Evolutionary conservation across 64 coral and sea anemone species (phyloP).

Genomic region (Montipora cactus): DNA sequence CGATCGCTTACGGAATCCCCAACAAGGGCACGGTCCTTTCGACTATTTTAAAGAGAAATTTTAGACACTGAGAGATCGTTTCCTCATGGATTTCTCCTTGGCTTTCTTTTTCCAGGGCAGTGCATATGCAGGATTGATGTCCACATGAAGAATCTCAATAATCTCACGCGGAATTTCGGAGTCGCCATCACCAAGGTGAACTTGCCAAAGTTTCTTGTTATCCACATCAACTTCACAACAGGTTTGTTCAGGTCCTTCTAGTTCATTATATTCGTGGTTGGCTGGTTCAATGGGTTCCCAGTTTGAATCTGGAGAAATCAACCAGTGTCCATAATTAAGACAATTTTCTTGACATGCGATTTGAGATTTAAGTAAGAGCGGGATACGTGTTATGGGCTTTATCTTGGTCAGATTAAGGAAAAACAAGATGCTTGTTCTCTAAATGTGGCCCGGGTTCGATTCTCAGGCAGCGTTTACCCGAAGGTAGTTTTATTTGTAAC

Average conservation of each 20-base stretch:
- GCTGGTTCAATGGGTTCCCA: neutral
- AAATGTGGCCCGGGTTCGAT: too few species aligned
- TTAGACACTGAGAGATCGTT: constrained; percentile 9
- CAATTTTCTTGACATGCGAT: too few species aligned
- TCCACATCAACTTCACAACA: neutral
- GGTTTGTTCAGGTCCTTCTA: constrained; percentile 16
- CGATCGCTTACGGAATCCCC: too few species aligned
- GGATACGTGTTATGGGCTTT: too few species aligned
- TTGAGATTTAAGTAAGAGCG: too few species aligned
- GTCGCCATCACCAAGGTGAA: neutral
- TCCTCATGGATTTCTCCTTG: neutral
- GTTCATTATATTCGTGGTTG: constrained; percentile 22
- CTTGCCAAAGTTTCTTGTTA: neutral
- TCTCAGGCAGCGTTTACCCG: too few species aligned
- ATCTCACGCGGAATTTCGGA: neutral
- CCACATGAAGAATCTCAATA: neutral
- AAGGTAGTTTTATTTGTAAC: too few species aligned
- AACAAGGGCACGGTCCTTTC: too few species aligned
- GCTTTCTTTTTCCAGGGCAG: neutral
- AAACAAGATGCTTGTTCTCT: too few species aligned
- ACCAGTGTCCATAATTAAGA: neutral
- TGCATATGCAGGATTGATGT: neutral
- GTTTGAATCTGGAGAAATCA: neutral
- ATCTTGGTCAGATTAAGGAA: too few species aligned
- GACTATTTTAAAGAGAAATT: too few species aligned